Conservation (phyloP, 2,888 invertebrate species). For the Drosophila basisetae region DNA sequence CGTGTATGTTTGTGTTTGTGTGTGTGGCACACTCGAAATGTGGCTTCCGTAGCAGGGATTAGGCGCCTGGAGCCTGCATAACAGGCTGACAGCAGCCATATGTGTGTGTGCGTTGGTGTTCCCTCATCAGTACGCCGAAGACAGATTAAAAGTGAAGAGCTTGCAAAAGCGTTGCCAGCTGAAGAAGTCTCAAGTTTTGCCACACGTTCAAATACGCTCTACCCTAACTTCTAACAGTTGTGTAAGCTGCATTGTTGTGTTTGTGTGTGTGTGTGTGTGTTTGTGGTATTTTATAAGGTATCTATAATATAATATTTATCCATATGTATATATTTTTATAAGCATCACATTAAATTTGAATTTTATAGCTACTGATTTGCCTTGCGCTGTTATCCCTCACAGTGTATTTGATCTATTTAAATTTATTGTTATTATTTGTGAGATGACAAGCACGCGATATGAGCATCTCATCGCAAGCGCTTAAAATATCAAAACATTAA, state of each 20-base stretch:
- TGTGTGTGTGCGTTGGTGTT: slow-evolving; percentile 41
- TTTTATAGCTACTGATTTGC: background rate
- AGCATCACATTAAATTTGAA: background rate
- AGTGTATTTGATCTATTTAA: slow-evolving; percentile 5
- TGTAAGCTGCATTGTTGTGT: background rate
- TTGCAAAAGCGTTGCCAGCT: slow-evolving; percentile 49
- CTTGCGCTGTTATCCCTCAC: background rate
- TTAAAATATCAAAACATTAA: slow-evolving; percentile 49
- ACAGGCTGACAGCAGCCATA: slow-evolving; percentile 61
- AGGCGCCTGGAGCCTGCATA: slow-evolving; percentile 53
- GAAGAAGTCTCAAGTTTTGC: slow-evolving; percentile 33
- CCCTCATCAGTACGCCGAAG: slow-evolving; percentile 58
- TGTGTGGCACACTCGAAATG: slow-evolving; percentile 47
- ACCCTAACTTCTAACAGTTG: slow-evolving; percentile 31
- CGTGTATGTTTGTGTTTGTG: slow-evolving; percentile 26
- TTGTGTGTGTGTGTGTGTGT: background rate
- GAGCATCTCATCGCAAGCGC: slow-evolving; percentile 17
- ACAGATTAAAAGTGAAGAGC: slow-evolving; percentile 78
- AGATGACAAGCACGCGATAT: slow-evolving; percentile 1
- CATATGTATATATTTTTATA: background rate
- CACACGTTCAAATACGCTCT: slow-evolving; percentile 21
- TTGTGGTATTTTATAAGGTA: background rate
- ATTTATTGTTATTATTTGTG: slow-evolving; percentile 3
- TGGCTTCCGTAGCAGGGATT: slow-evolving; percentile 75
- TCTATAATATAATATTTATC: background rate